Evolutionary conservation across 2,888 invertebrate genomes (phyloP), one percentile per base, ranked within the genome.

Genomic region (Lithophane socia): DNA sequence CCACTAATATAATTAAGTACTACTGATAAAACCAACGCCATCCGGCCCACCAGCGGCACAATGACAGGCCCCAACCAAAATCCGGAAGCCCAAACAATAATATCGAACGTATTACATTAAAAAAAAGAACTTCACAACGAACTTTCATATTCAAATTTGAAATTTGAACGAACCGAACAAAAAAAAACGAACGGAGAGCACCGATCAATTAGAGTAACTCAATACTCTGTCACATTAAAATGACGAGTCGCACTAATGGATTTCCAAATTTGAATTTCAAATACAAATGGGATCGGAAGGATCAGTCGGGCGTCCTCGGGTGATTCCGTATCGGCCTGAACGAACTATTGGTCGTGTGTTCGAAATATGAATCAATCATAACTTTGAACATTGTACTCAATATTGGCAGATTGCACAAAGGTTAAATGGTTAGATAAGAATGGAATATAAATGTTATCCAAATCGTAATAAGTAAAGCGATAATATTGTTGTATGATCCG

Each of bases 171-270:
- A 91, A 91, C 92, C 90, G 84, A 90, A 82, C 79, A 92, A 94
- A 94, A 92, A 58, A 90, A 89, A 89, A 89, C 90, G 89, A 86
- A 82, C 73, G 77, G 73, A 83, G 92, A 93, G 92, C 91, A 90
- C 90, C 92, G 95, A 95, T 96, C 96, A 96, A 96, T 96, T 96
- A 95, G 94, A 95, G 96, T 95, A 96, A 96, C 96, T 96, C 96
- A 94, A 96, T 96, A 96, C 95, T 92, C 93, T 96, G 96, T 96
- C 96, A 96, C 95, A 96, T 96, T 96, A 96, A 96, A 95, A 96
- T 96, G 96, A 95, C 95, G 95, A 94, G 94, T 93, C 93, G 92
- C 93, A 94, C 96, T 96, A 96, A 96, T 96, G 96, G 96, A 96
- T 94, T 93, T 95, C 93, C 94, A 93, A 95, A 96, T 96, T 96